Evolutionary conservation across 2,888 invertebrate species (phyloP), one percentile per base, ranked within the genome.

Genomic region (Homarus gammarus): DNA sequence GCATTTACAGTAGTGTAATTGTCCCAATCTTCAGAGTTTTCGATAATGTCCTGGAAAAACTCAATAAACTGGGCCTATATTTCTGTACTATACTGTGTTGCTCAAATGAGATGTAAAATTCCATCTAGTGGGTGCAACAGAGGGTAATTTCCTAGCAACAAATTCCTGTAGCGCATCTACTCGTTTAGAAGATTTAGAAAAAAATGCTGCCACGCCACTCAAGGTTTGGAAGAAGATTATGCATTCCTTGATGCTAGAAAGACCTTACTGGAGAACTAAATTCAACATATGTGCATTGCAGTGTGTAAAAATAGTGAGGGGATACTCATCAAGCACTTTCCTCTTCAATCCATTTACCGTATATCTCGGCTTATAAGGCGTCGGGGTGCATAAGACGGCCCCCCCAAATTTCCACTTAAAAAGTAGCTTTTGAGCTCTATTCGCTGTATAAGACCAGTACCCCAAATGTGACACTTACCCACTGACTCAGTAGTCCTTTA

Each of bases 241-340:
- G 51, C 78, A 78, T 44, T 31, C 78, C 49, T 44, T 44, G 51
- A 78, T 78, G 49, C 33, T 78, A 44, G 12, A 27, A 1, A 44
- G 44, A 38, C 44, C 27, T 40, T 78, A 44, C 33, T 78, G 78
- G 40, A 78, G 78, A 38, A 44, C 49, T n/a, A 78, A 44, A 78
- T 78, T 78, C 3, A 78, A 44, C 33, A 78, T 6, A 78, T 78
- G 78, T 44, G 44, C 49, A 44, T 78, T 22, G 49, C 78, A 78
- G 78, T 40, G 78, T 40, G 49, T 44, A 49, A 78, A 78, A 44
- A 78, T 78, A 8, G 78, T 44, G 40, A 38, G 49, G 78, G 78
- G 77, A 44, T 78, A 84, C 92, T 92, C 44, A 73, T 73, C 33
- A 27, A 33, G 73, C 36, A 73, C 36, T 36, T 22, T 73, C 73